Evolutionary conservation across 2,888 invertebrate genomes (phyloP).

Genomic region (Meiosimyza decipiens): DNA sequence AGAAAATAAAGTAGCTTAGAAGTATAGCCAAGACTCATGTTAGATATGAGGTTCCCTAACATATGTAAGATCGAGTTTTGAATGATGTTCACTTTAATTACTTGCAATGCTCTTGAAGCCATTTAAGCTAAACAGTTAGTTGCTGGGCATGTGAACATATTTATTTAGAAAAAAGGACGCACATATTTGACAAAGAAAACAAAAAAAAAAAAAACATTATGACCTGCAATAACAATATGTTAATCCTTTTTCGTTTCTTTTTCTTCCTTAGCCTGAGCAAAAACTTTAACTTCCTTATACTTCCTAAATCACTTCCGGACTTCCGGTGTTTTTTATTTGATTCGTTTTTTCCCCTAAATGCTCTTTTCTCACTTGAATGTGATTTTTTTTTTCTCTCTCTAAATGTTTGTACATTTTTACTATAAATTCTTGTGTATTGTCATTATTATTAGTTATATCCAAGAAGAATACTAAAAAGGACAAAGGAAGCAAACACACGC

Average conservation of each 20-base stretch:
- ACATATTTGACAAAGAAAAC: no score
- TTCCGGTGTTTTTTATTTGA: slow-evolving; percentile 52
- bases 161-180: no score
- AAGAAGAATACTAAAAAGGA: no score
- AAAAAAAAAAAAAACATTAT: background rate
- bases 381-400: slow-evolving; percentile 20
- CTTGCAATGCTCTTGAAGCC: no score
- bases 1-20: background rate
- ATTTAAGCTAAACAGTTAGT: no score
- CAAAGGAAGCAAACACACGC: background rate
- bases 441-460: background rate
- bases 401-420: slow-evolving; percentile 8
- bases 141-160: no score
- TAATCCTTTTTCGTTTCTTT: slow-evolving; percentile 2
- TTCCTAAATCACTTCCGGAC: slow-evolving; percentile 63
- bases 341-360: slow-evolving; percentile 31
- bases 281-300: background rate
- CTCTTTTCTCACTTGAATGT: slow-evolving; percentile 14
- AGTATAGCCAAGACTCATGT: no score
- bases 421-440: slow-evolving; percentile 32
- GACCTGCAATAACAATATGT: no score
- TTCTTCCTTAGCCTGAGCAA: slow-evolving; percentile 50
- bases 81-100: no score
- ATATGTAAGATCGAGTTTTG: no score
- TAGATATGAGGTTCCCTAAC: no score